phyloP scores from a whole-genome alignment of 2,888 invertebrate genomes.

The Sarcophaga caerulescens region DNA sequence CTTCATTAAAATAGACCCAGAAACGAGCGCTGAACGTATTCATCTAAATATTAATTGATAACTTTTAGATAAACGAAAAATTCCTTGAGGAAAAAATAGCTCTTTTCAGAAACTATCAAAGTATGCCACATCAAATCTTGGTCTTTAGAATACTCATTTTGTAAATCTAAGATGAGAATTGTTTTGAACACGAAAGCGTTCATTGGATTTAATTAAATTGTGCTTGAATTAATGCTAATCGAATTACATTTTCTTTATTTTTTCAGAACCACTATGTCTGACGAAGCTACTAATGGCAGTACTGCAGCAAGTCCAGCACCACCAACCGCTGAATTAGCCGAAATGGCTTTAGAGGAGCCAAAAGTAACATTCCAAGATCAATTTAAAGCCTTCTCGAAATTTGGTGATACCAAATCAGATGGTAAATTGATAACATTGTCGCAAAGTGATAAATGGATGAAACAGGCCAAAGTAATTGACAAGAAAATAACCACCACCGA shows the following conservation, averaged over 20 bases:
- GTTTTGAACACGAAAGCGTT: too few species aligned
- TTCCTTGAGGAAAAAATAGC: too few species aligned
- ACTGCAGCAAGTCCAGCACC: constrained; percentile 70
- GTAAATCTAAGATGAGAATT: too few species aligned
- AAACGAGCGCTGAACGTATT: too few species aligned
- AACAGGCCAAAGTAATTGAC: constrained; percentile 92
- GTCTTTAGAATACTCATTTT: too few species aligned
- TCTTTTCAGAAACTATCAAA: too few species aligned
- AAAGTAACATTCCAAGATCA: constrained; percentile 84
- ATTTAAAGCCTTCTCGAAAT: constrained; percentile 92
- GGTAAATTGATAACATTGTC: constrained; percentile 93
- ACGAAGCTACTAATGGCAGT: constrained; percentile 73
- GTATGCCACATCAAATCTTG: too few species aligned
- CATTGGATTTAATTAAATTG: too few species aligned
- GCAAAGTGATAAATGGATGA: constrained; percentile 97
- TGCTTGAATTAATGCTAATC: not conserved
- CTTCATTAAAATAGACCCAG: too few species aligned
- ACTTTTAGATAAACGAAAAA: too few species aligned
- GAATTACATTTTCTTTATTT: constrained; percentile 11
- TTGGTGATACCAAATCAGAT: constrained; percentile 92
- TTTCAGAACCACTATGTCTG: constrained; percentile 74
- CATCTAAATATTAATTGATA: too few species aligned
- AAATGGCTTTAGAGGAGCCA: constrained; percentile 78
- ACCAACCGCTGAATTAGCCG: constrained; percentile 78
- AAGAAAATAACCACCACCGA: constrained; percentile 95